Base-by-base conservation (phyloP, 2,888 invertebrate species). In the Ophonus ardosiacus region DNA sequence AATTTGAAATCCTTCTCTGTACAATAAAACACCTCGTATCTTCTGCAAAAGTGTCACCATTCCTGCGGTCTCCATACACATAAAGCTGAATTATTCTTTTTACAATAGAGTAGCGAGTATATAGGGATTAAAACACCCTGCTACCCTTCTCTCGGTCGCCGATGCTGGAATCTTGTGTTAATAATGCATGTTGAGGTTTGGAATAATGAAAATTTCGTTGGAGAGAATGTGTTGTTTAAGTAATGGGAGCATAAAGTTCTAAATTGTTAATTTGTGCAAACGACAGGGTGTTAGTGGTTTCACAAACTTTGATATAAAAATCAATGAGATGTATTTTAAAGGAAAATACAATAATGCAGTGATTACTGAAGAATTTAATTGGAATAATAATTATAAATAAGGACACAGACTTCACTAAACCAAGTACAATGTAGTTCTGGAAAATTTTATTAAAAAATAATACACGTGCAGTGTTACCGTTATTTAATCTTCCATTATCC, bases 61-160 rank as follows among this genome's bases (percentile, higher is more conserved):
- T 59, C 8, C 68, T 15, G 31, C 17, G 68, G 38, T 68, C 31
- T 40, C 51, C 63, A 21, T 68, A 31, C 63, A 81, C 63, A 51
- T 51, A 21, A 63, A 81, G 68, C 43, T 65, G 81, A 81, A 81
- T 81, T 81, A 65, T 65, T 81, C 81, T 81, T 81, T 81, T 63
- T 81, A 65, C 65, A 81, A 81, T 81, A 43, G 81, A 81, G 81
- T 81, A 81, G 63, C 81, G 63, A 81, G 65, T 65, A 56, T 68
- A 51, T 43, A 51, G 65, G 81, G 81, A 81, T 81, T 65, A 81
- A 68, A 43, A 57, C 51, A 68, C 81, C 81, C 81, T 65, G n/a
- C 65, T 10, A n/a, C 21, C 63, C 31, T 21, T 24, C 65, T 78
- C 51, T 40, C 31, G 31, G 24, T 38, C 38, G 24, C n/a, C 68